Conservation (phyloP, 2,797 vertebrate genomes). For the Melanotaenia nigrans region DNA sequence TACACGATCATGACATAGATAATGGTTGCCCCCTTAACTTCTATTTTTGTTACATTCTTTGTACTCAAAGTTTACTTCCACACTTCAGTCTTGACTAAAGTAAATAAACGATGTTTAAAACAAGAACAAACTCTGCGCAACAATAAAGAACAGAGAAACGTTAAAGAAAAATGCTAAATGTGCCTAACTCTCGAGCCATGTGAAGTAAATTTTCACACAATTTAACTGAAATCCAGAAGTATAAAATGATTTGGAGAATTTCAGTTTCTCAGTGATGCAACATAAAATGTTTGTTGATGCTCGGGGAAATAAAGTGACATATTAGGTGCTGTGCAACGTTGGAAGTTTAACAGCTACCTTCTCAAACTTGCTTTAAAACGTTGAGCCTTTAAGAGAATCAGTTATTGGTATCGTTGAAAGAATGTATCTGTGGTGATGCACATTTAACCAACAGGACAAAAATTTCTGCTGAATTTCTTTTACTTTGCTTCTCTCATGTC, state of each 20-base stretch:
- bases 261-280: slow-evolving; percentile 9
- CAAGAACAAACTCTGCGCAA: neutral
- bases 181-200: neutral
- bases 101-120: neutral
- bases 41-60: neutral
- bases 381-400: neutral
- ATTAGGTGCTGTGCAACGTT: neutral
- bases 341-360: neutral
- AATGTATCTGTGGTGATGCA: neutral
- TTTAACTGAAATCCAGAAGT: neutral
- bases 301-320: neutral
- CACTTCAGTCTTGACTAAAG: neutral
- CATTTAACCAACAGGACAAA: neutral
- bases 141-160: neutral
- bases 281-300: neutral
- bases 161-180: neutral
- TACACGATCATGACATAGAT: slow-evolving; percentile 85
- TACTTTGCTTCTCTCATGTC: slow-evolving; percentile 1
- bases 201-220: slow-evolving; percentile 2
- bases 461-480: neutral
- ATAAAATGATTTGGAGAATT: neutral
- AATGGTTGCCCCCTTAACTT: slow-evolving; percentile 80
- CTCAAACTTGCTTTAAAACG: neutral
- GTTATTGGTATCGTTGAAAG: neutral
- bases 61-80: slow-evolving; percentile 2